phyloP scores from a whole-genome alignment of 2,113 vertebrate species.

The Nycticorax nycticorax region DNA sequence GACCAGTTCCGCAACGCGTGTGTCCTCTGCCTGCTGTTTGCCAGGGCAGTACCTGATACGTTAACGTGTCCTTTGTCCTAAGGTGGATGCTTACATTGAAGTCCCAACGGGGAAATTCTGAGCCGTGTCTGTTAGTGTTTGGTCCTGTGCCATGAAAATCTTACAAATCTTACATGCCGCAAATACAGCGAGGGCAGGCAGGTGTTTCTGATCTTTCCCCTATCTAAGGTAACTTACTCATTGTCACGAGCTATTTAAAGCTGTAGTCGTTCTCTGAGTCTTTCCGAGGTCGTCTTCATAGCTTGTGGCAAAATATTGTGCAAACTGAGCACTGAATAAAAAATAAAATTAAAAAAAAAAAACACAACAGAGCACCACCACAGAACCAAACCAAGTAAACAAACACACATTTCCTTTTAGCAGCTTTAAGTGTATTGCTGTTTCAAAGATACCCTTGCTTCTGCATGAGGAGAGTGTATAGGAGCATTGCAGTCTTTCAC shows the following conservation, averaged over 20 bases:
- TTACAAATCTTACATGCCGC: not conserved
- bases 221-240: not conserved
- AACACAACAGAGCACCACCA: not conserved
- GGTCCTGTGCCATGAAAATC: not conserved
- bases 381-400: not conserved
- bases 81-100: not conserved
- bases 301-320: not conserved
- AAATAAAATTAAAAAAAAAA: not conserved
- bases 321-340: not conserved
- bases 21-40: not conserved
- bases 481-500: not conserved
- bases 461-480: not conserved
- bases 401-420: not conserved
- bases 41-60: accelerated
- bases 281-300: accelerated
- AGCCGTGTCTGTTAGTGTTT: not conserved
- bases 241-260: not conserved
- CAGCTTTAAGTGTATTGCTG: not conserved
- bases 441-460: not conserved
- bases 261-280: not conserved
- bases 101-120: not conserved
- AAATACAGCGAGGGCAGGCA: not conserved
- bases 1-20: not conserved
- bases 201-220: not conserved
- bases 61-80: not conserved